phyloP scores from a whole-genome alignment of 1,140 invertebrate species.

The Pomacea maculata region DNA sequence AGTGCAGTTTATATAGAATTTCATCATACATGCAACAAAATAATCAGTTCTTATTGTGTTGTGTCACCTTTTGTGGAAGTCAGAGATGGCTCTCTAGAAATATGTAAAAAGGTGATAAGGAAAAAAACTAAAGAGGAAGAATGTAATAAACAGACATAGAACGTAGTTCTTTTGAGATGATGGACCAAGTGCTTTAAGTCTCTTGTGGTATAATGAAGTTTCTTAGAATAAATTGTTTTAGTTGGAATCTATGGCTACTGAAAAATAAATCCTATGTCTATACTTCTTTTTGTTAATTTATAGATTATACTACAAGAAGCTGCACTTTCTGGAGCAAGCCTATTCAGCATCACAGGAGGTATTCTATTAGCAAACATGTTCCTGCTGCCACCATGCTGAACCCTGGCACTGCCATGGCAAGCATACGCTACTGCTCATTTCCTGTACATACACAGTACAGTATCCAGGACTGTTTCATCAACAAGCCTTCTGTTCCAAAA shows the following conservation, averaged over 20 bases:
- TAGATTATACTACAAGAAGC: conserved; percentile 21
- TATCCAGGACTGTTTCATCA: conserved; percentile 50
- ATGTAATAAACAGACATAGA: too few species aligned
- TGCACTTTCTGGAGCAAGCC: conserved; percentile 25
- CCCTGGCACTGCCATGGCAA: conserved; percentile 36
- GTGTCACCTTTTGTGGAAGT: too few species aligned
- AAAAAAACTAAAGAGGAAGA: too few species aligned
- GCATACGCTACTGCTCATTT: conserved; percentile 38
- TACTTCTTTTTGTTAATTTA: conserved; percentile 4
- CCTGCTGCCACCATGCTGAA: conserved; percentile 57
- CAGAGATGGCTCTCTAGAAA: too few species aligned
- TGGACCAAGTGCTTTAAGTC: not conserved
- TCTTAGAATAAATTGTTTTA: conserved; percentile 2
- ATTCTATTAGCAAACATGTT: conserved; percentile 48
- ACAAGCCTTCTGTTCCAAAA: conserved; percentile 56
- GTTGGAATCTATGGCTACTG: not conserved
- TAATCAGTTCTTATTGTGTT: too few species aligned
- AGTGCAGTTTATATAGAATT: not conserved
- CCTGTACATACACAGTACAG: conserved; percentile 52
- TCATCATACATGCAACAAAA: too few species aligned
- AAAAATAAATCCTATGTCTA: not conserved
- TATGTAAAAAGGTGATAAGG: too few species aligned
- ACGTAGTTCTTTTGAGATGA: not conserved
- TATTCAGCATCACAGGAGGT: conserved; percentile 41
- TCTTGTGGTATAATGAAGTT: conserved; percentile 26